Percentiles rank a stretch among this genome's conserved stretches.
Evolutionary conservation across 2,113 vertebrate species (phyloP).

Genomic region (Leptosomus discolor): DNA sequence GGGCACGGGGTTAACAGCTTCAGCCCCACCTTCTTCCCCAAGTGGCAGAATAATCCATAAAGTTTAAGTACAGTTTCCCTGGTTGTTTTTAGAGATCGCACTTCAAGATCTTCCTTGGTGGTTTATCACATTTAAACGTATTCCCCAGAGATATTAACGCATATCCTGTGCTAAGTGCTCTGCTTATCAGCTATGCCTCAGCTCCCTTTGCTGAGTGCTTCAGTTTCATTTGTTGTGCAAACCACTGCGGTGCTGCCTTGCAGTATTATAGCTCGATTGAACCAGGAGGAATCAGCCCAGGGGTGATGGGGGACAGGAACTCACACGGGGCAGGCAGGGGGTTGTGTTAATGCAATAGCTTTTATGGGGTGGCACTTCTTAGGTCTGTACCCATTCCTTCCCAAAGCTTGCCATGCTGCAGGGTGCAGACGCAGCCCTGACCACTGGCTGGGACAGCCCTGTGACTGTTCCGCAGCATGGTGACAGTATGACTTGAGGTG

Average conservation of each 20-base stretch:
- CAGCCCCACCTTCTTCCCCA: neutral
- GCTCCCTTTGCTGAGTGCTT: neutral
- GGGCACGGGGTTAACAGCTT: neutral
- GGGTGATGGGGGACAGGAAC: neutral
- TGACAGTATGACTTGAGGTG: neutral
- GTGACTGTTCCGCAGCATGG: neutral
- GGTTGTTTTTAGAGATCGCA: neutral
- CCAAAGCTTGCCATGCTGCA: neutral
- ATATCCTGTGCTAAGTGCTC: constrained; percentile 12
- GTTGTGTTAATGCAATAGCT: neutral
- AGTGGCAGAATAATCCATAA: neutral
- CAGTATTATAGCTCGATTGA: neutral
- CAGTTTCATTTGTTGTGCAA: neutral
- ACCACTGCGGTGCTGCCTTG: neutral
- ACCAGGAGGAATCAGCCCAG: neutral
- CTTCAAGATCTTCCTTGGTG: neutral
- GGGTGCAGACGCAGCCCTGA: neutral
- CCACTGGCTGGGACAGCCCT: neutral
- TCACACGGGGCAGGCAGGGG: neutral
- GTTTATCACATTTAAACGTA: constrained; percentile 30
- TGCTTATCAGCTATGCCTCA: constrained; percentile 22
- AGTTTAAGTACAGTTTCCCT: neutral
- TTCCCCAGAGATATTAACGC: neutral
- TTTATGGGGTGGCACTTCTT: neutral
- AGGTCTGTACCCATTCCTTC: neutral